These are phyloP conservation scores for Tetramorium bicarinatum DNA, from an alignment of 2,888 invertebrate species.

Conservation along the genomic window DNA sequence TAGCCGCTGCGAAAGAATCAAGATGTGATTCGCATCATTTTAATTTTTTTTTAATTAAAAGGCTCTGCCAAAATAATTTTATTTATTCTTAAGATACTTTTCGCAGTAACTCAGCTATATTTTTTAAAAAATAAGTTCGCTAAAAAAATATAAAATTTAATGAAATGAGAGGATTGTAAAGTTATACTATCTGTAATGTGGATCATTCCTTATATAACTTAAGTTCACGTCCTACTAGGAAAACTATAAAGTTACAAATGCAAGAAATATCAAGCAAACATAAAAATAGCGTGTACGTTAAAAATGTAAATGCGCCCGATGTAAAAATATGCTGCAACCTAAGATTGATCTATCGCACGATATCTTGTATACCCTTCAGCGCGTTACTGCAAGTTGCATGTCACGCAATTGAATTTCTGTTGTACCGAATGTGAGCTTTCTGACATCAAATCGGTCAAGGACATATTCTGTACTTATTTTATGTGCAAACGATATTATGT, in stretches of 20 bases:
- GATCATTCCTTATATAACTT: conserved; percentile 9
- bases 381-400: conserved; percentile 37
- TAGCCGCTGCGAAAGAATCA: not conserved
- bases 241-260: conserved; percentile 42
- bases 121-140: not conserved
- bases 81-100: not conserved
- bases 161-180: not conserved
- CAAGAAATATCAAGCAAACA: conserved; percentile 54
- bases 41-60: not conserved
- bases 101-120: not conserved
- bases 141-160: not conserved
- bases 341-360: conserved; percentile 52
- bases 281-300: conserved; percentile 53
- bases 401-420: conserved; percentile 38
- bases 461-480: conserved; percentile 20
- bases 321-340: conserved; percentile 44
- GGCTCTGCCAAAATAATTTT: not conserved
- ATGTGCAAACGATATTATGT: not conserved
- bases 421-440: conserved; percentile 37
- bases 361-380: conserved; percentile 54
- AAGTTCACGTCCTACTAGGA: conserved; percentile 10
- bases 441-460: conserved; percentile 50
- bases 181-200: conserved; percentile 29
- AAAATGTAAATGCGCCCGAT: conserved; percentile 51
- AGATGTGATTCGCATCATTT: conserved; percentile 2